A percentile compares a stretch with the other conserved stretches of the same genome.
Evolutionary conservation across 2,113 vertebrate species (phyloP).

Genomic region (Gorsachius goisagi): DNA sequence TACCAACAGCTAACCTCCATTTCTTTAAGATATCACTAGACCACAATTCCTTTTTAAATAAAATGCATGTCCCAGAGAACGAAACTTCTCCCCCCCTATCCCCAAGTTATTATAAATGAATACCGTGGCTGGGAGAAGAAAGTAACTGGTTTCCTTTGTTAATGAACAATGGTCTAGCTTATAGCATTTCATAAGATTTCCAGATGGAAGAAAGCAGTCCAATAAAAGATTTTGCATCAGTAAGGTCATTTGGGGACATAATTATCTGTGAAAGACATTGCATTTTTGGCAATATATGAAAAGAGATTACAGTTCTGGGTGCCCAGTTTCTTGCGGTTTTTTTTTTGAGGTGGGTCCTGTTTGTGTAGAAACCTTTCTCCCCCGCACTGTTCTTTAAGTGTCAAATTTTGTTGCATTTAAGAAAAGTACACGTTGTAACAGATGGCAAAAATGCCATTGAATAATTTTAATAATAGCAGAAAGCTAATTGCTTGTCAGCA

Average conservation of each 20-base stretch:
- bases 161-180: neutral
- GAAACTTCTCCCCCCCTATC: neutral
- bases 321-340: neutral
- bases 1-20: neutral
- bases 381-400: neutral
- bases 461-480: neutral
- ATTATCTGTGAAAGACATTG: neutral
- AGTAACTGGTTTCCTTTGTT: neutral
- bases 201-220: neutral
- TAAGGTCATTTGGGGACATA: neutral
- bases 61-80: neutral
- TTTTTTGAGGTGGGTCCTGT: neutral
- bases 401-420: neutral
- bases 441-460: neutral
- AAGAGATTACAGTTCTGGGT: neutral
- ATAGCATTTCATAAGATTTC: neutral
- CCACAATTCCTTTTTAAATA: neutral
- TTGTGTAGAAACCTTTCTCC: neutral
- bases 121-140: neutral
- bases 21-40: neutral
- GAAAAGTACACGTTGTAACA: neutral
- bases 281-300: neutral
- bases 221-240: neutral
- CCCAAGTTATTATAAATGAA: neutral
- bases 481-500: constrained; percentile 2